Base-by-base conservation (phyloP, 1,140 invertebrate species). In the Drosophila obscura region DNA sequence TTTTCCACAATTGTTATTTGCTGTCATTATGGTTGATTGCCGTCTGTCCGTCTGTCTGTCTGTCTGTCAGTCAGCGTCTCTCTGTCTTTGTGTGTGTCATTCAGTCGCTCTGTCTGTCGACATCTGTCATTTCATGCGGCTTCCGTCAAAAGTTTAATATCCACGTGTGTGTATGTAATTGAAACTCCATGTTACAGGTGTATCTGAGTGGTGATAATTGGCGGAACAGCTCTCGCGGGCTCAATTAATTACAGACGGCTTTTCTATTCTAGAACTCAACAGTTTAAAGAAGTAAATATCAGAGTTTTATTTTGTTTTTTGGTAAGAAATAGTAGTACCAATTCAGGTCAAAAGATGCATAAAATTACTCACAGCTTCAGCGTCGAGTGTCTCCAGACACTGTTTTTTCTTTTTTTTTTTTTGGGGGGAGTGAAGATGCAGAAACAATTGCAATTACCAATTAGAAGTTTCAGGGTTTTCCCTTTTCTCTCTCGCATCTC, bases 381-480 rank as follows among this genome's bases (percentile, higher is more conserved):
- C 39, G 35, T 55, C n/a, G 64, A 79, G 53, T 67, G 52, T 71
- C 68, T 31, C 35, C 35, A 39, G 35, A 39, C 35, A 39, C 35
- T 35, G 5, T 28, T 28, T 49, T 43, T 31, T n/a, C 62, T 7
- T 28, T 28, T 5, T 6, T 28, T 28, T 28, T 19, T 19, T 19
- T 19, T 11, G 31, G 31, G 1, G 11, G 11, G 35, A 13, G 8
- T 35, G 31, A 9, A 9, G 9, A 0, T 2, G 11, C 4, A 39
- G 35, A 39, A 39, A 60, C 56, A 74, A 66, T 72, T 71, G 75
- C 71, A 83, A 82, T 82, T 82, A 82, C 71, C 80, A 83, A 84
- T 84, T 83, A 83, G 57, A 83, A 84, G 71, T 84, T 83, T 57
- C 48, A 43, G 22, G 58, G 58, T 51, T 31, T 66, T 52, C 46